These are phyloP conservation scores for Chunga burmeisteri DNA, from an alignment of 2,113 vertebrate genomes.

Conservation along the genomic window DNA sequence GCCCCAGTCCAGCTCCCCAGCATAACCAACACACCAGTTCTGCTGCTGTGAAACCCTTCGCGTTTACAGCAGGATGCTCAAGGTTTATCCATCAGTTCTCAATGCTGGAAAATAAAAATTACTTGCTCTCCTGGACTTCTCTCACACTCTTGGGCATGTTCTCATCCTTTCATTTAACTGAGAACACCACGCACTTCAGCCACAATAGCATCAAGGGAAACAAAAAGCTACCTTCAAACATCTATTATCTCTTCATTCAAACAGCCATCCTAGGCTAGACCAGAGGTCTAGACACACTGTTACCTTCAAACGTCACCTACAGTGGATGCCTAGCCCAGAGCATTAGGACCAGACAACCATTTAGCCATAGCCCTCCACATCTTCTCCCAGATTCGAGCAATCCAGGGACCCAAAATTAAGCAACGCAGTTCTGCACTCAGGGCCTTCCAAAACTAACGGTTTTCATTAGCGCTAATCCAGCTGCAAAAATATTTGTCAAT, in stretches of 20 bases:
- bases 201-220: background rate
- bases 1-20: background rate
- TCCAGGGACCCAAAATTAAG: background rate
- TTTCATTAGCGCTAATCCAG: background rate
- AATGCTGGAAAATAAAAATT: background rate
- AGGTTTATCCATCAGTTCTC: background rate
- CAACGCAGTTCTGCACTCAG: background rate
- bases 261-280: background rate
- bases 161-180: background rate
- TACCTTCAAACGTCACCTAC: background rate
- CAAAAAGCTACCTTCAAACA: background rate
- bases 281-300: background rate
- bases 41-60: background rate
- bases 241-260: background rate
- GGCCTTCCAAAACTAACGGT: background rate
- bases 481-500: constrained; percentile 48
- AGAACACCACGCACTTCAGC: background rate
- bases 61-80: background rate
- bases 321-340: background rate
- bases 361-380: background rate
- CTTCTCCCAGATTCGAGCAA: background rate
- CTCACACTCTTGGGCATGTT: background rate
- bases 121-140: background rate
- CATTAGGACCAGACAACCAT: background rate
- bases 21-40: background rate